Conservation (phyloP, 2,888 invertebrate species). For the Diarsia brunnea region DNA sequence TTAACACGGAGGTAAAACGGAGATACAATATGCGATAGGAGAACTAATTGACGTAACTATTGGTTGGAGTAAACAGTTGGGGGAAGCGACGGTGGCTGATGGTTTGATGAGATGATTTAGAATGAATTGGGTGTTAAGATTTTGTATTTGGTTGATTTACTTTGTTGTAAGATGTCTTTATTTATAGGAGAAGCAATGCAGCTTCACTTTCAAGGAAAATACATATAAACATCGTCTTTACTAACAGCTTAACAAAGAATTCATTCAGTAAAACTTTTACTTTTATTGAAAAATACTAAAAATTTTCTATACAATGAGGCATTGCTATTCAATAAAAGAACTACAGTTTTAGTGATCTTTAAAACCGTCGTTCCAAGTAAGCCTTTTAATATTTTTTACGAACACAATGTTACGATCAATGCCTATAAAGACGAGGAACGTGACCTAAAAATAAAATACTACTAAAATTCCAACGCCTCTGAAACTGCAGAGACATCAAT, state of each 20-base stretch:
- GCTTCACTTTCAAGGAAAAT: no score
- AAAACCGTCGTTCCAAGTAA: slow-evolving; percentile 24
- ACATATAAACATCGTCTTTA: no score
- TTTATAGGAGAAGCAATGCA: background rate
- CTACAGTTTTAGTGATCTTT: slow-evolving; percentile 10
- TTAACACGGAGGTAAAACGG: slow-evolving; percentile 43
- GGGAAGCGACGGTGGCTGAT: slow-evolving; percentile 8
- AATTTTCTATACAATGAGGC: background rate
- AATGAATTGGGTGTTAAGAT: background rate
- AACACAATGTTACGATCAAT: slow-evolving; percentile 45
- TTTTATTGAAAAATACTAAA: no score
- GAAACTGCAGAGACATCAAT: slow-evolving; percentile 44
- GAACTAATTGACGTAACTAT: slow-evolving; percentile 50
- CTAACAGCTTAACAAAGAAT: background rate
- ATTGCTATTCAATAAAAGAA: slow-evolving; percentile 29
- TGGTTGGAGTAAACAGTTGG: slow-evolving; percentile 29
- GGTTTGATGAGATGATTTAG: background rate
- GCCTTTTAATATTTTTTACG: slow-evolving; percentile 43
- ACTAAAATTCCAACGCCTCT: slow-evolving; percentile 40
- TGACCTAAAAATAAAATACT: slow-evolving; percentile 53
- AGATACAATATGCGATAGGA: slow-evolving; percentile 48
- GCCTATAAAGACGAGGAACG: slow-evolving; percentile 39
- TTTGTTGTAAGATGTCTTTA: background rate
- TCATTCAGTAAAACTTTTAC: background rate
- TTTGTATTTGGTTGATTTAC: background rate